Evolutionary conservation across 2,797 vertebrate genomes (phyloP), one percentile per base, ranked within the genome.

Genomic region (Leptodactylus fallax): DNA sequence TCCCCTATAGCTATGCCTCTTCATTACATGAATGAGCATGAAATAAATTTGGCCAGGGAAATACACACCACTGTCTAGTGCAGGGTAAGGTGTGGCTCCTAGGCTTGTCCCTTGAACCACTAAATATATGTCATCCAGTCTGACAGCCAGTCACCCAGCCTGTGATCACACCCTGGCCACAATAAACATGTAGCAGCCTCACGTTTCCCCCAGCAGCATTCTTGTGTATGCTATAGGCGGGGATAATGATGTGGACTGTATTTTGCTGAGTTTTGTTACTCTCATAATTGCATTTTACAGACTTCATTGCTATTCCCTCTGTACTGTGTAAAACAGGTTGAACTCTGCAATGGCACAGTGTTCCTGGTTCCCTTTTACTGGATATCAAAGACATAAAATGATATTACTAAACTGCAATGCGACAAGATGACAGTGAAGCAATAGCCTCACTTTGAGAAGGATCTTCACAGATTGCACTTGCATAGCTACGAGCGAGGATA

Each of bases 121-220:
- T 56, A 74, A 74, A 81, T 60, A 65, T 72, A 71, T 60, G 53
- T 81, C 69, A 82, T 87, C 63, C 61, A 60, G 47, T 61, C 45
- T 81, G 85, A 69, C 67, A 81, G 19, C 19, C 45, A 61, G 13
- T 83, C n/a, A 49, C 67, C 67, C 27, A 23, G 56, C 69, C 79
- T 63, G 65, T 76, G 45, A 27, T 87, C 80, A 83, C 86, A 83
- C 86, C 65, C 71, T 53, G 13, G 51, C 65, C 67, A 53, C 23
- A 49, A 58, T 76, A 47, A 60, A 84, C 69, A 60, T 9, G 67
- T 55, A 17, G 25, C 25, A 83, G 65, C 67, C 19, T 47, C 10
- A 45, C 21, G 14, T n/a, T 49, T 84, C 21, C 12, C 69, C 13
- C 21, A 10, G 21, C 67, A 45, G 27, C 27, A 69, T 60, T 23